Base-by-base conservation (phyloP, 2,113 vertebrate species). In the Galeopterus variegatus region DNA sequence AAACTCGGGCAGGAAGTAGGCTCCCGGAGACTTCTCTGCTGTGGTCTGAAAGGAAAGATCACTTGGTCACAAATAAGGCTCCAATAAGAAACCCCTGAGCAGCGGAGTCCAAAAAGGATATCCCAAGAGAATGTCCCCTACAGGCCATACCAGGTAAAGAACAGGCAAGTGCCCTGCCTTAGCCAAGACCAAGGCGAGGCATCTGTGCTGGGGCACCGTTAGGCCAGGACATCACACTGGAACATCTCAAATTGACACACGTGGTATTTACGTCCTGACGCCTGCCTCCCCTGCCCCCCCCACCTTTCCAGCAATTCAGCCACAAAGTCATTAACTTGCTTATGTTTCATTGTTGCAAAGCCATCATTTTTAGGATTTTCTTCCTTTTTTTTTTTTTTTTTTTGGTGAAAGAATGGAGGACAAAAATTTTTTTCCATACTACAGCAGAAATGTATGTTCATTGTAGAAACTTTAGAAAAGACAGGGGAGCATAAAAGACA, bases 1-100 rank as follows among this genome's bases (percentile, higher is more conserved):
- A 91, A 99, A 99, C 98, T 99, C 99, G 0, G 99, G 99, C 95
- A 99, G 98, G 98, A 99, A 99, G 97, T 99, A 99, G 17, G 99
- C 99, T 70, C 98, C 98, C 86, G 99, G 99, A 58, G 99, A 98
- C 95, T 99, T 99, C 95, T 99, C 99, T 48, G 99, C 98, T 92
- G 80, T 80, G 41, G 96, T 94, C 99, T 99, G 98, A 3, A 98
- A 98, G 96, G 97, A 96, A 99, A 97, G 80, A 52, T 36, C 19
- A 54, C 36, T 1, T 1, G 48, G 70, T 98, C 75, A 97, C 86
- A 80, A 81, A 41, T 2, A 21, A 86, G 77, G 24, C 28, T 70
- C 19, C 31, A 5, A 5, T 5, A 48, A 86, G 10, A 28, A 36
- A 1, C 41, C 50, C 82, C 18, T 24, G 62, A 19, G 21, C 13